These are phyloP conservation scores for Nipponacmea schrenckii DNA, from an alignment of 2,888 invertebrate species.

Conservation along the genomic window DNA sequence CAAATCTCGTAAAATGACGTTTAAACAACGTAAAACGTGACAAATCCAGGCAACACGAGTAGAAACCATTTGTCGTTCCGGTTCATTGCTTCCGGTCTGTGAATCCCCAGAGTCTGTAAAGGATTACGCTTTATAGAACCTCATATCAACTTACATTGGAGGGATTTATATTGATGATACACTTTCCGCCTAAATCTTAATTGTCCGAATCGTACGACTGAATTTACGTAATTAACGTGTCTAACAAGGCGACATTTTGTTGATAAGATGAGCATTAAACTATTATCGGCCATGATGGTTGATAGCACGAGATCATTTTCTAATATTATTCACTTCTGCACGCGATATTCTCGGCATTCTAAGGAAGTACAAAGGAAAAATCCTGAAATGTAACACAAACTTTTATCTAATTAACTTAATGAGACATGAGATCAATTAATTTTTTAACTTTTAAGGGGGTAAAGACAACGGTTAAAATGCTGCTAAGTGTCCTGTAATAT, in stretches of 20 bases:
- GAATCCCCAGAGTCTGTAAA: background rate
- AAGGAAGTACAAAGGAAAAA: too few species aligned
- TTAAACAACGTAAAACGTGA: conserved; percentile 8
- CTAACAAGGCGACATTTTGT: conserved; percentile 7
- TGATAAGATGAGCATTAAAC: conserved; percentile 3
- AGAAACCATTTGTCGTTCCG: conserved; percentile 8
- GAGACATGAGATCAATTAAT: too few species aligned
- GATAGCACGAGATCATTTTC: background rate
- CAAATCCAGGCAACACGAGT: background rate
- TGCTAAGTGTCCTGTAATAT: too few species aligned
- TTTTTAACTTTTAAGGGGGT: too few species aligned
- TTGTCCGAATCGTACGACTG: conserved; percentile 5
- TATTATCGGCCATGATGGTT: background rate
- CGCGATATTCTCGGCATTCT: background rate
- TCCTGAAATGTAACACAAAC: too few species aligned
- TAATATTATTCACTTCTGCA: background rate
- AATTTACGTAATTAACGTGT: conserved; percentile 9
- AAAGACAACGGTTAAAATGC: too few species aligned
- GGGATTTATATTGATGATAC: conserved; percentile 4
- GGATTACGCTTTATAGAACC: background rate
- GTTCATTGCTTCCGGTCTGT: conserved; percentile 8
- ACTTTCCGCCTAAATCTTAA: background rate
- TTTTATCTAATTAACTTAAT: too few species aligned
- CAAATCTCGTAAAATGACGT: conserved; percentile 8
- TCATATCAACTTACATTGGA: background rate